Conservation (phyloP, 2,797 vertebrate genomes). For the Mus minutoides region DNA sequence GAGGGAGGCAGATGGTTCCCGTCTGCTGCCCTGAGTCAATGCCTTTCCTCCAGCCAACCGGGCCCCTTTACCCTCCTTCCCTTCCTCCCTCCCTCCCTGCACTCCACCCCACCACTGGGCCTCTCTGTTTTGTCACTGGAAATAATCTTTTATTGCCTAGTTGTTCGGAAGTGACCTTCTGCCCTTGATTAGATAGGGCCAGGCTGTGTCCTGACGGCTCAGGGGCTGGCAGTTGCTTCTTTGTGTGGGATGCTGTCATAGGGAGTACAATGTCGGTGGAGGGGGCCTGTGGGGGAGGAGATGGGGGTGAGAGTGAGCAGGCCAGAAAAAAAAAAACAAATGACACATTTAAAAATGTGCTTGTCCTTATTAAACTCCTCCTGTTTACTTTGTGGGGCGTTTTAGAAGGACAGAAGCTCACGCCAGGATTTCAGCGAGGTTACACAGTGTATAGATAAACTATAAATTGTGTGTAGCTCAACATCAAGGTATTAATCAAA, state of each 20-base stretch:
- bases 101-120: slow-evolving; percentile 86
- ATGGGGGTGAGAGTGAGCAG: slow-evolving; percentile 63
- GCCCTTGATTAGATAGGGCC: slow-evolving; percentile 99
- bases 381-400: slow-evolving; percentile 6
- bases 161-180: slow-evolving; percentile 99
- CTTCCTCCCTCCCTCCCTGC: slow-evolving; percentile 78
- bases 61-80: slow-evolving; percentile 85
- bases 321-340: slow-evolving; percentile 5
- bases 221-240: slow-evolving; percentile 91
- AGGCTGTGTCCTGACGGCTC: slow-evolving; percentile 95
- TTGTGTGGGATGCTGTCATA: slow-evolving; percentile 92
- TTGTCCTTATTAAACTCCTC: slow-evolving; percentile 9
- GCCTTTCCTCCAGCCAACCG: slow-evolving; percentile 93
- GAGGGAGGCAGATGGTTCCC: slow-evolving; percentile 96
- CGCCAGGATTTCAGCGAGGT: not conserved
- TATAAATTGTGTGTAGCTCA: not conserved
- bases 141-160: slow-evolving; percentile 99
- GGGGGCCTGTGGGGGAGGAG: slow-evolving; percentile 85
- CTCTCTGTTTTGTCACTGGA: slow-evolving; percentile 94
- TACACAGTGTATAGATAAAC: not conserved
- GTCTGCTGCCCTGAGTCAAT: slow-evolving; percentile 97
- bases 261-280: slow-evolving; percentile 93
- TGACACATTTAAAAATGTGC: slow-evolving; percentile 22
- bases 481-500: slow-evolving; percentile 51
- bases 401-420: not conserved